Base-by-base conservation (phyloP, 2,888 invertebrate species). In the Argyresthia albistria region DNA sequence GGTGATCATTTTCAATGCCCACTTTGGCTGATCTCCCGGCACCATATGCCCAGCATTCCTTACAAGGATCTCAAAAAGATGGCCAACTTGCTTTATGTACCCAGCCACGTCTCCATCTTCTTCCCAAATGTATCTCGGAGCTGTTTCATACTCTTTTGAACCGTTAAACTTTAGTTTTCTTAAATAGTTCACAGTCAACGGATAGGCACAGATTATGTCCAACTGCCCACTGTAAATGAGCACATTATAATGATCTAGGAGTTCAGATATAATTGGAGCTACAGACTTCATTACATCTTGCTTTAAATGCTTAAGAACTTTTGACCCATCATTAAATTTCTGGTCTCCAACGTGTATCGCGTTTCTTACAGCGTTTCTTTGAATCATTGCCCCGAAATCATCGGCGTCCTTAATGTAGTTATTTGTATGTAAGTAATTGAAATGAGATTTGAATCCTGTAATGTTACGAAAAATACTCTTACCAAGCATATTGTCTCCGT, bases 201-300 rank as follows among this genome's bases (percentile, higher is more conserved):
- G 95, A 76, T 96, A 95, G 0, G 96, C 95, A 0, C 97, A 95
- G 58, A 97, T 96, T 11, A 97, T 93, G 72, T 98, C 97, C 58
- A 97, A 72, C 69, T 97, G 97, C 0, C 97, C 97, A 69, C 93
- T 97, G 73, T 97, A 97, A 56, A 97, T 89, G 46, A 97, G 89
- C 12, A 96, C 91, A 70, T 89, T 86, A 64, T 93, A 94, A 60
- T 91, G 76, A 42, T 91, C 84, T 0, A 95, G 69, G 0, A 96
- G 76, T 60, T 92, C 92, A 0, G 90, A 86, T 53, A 95, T 81
- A 90, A 92, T 92, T 0, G 90, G 90, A 7, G 94, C 93, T 8
- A 95, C 92, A 0, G 93, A 93, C 65, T 94, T 91, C 93, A 96
- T 94, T 0, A 96, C 88, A 73, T 98, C 97, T 43, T 87, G 78